Conservation (phyloP, 2,888 invertebrate species). For the Beris chalybata region DNA sequence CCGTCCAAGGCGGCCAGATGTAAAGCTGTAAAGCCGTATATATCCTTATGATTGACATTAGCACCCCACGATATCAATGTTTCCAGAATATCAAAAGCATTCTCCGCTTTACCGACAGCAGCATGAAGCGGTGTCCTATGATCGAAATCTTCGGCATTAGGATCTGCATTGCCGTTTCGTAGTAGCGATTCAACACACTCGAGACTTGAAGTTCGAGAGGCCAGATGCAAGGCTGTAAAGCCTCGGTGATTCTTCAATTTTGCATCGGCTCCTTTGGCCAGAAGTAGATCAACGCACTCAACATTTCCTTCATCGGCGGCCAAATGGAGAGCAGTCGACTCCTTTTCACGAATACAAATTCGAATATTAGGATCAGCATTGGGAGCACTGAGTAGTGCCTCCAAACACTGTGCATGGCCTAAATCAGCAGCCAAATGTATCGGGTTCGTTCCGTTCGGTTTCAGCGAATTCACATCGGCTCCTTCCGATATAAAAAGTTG, state of each 20-base stretch:
- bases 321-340: slow-evolving; percentile 78
- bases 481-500: slow-evolving; percentile 74
- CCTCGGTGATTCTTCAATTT: slow-evolving; percentile 75
- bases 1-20: slow-evolving; percentile 86
- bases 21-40: slow-evolving; percentile 82
- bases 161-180: slow-evolving; percentile 73
- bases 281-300: slow-evolving; percentile 75
- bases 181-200: slow-evolving; percentile 80
- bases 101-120: slow-evolving; percentile 80
- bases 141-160: slow-evolving; percentile 79
- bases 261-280: slow-evolving; percentile 75
- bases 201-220: slow-evolving; percentile 75
- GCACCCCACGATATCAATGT: slow-evolving; percentile 77
- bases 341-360: slow-evolving; percentile 70
- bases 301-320: slow-evolving; percentile 86
- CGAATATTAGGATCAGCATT: slow-evolving; percentile 70
- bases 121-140: slow-evolving; percentile 81
- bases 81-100: slow-evolving; percentile 79
- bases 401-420: slow-evolving; percentile 74
- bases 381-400: slow-evolving; percentile 73
- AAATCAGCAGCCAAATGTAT: slow-evolving; percentile 81
- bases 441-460: slow-evolving; percentile 75
- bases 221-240: slow-evolving; percentile 84
- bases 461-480: slow-evolving; percentile 73
- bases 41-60: slow-evolving; percentile 81